Evolutionary conservation across 2,797 vertebrate species (phyloP), one percentile per base, ranked within the genome.

Genomic region (Danionella dracula): DNA sequence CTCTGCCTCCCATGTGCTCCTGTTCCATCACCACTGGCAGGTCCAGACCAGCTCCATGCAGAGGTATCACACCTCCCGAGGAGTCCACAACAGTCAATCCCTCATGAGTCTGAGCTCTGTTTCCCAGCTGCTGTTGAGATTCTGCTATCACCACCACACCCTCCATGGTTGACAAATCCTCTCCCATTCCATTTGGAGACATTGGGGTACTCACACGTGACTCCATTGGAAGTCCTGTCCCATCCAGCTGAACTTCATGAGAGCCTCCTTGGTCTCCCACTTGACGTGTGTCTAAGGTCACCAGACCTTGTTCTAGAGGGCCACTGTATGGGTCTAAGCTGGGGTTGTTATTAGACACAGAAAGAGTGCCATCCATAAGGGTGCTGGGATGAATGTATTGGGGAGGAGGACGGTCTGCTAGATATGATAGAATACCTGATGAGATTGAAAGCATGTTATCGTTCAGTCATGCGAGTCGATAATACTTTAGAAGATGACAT

Each of bases 341-440:
- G 16, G 92, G 88, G 41, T 90, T 96, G 67, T 88, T 94, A 77
- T 72, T 95, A 78, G 92, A 46, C 15, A 97, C 91, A 2, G 96
- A 90, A 23, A 99, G 76, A 2, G 92, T 92, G 37, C 90, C 90
- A 21, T 99, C 96, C 69, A 97, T 94, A 55, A 98, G 88, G 75
- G 91, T 92, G 84, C 93, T 94, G 46, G 95, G 96, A 72, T 99
- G 96, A 77, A 99, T 96, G 78, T 98, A 99, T 66, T 99, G 97
- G 74, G 96, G 97, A 19, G 97, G 96, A 46, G 96, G 96, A 76
- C 97, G 92, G 83, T 99, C 97, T 31, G 96, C 95, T 84, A 99
- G 85, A 67, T 99, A 99, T 44, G 97, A 99, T 73, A 99, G 81
- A 79, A 99, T 97, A 76, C 97, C 97, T 99, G 63, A 19, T 48